A percentile compares a stretch with the other conserved stretches of the same genome.
These are phyloP conservation scores for Agrochola lychnidis DNA, from an alignment of 2,888 invertebrate species.

Conservation along the genomic window DNA sequence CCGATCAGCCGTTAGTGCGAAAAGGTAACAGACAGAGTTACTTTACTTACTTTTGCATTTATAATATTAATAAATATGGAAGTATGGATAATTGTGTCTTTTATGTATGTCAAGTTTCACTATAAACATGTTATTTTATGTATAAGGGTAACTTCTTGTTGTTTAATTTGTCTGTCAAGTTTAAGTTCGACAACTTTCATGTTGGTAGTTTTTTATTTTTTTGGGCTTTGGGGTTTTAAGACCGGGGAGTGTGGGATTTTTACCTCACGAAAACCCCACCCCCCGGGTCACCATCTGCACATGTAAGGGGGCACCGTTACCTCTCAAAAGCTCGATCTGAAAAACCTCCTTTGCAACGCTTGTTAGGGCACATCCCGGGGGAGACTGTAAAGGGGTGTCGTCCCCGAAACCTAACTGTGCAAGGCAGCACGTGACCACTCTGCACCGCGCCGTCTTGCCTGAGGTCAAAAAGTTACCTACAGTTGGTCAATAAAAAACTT, in stretches of 20 bases:
- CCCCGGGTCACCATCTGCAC: not conserved
- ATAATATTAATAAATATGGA: no score
- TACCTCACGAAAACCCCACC: not conserved
- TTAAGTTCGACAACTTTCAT: not conserved
- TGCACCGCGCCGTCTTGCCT: not conserved
- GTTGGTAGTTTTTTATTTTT: not conserved
- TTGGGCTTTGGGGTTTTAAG: not conserved
- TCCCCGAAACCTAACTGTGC: not conserved
- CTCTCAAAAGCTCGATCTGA: no score
- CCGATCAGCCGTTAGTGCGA: no score
- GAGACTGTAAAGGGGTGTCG: no score
- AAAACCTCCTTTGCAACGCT: not conserved
- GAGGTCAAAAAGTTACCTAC: not conserved
- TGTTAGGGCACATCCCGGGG: no score
- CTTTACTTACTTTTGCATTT: not conserved
- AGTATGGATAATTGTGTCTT: not conserved
- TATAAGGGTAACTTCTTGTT: not conserved
- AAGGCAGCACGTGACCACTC: not conserved
- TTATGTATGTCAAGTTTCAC: slow-evolving; percentile 35
- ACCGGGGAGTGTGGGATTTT: no score
- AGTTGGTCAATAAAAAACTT: not conserved
- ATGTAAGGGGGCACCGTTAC: not conserved
- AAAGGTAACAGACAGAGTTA: not conserved
- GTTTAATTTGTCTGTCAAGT: not conserved
- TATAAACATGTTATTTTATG: not conserved